These are phyloP conservation scores for Sycophila sp. DNA, from an alignment of 1,140 invertebrate genomes.

Conservation along the genomic window DNA sequence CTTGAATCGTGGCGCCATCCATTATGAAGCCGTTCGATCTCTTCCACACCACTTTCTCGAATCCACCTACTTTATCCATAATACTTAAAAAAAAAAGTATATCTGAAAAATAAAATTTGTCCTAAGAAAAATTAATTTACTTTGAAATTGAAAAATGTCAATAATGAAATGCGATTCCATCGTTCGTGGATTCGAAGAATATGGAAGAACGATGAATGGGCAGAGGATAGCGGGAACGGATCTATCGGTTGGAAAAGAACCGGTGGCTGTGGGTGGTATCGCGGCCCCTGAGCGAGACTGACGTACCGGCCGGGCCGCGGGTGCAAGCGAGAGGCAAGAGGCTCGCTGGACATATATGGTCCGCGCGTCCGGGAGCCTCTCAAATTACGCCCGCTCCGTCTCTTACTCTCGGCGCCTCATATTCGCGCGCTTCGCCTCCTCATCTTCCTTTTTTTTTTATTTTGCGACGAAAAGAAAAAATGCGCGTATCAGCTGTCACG, in stretches of 20 bases:
- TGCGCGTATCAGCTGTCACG: no score
- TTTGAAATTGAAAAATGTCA: no score
- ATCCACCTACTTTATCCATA: background rate
- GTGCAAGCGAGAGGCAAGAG: slow-evolving; percentile 50
- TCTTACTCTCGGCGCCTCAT: slow-evolving; percentile 4
- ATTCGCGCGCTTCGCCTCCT: background rate
- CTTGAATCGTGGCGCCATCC: slow-evolving; percentile 32
- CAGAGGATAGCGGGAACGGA: no score
- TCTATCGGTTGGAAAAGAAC: background rate
- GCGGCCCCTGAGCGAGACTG: slow-evolving; percentile 18
- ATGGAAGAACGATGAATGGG: no score
- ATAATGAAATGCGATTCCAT: no score
- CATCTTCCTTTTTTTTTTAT: no score
- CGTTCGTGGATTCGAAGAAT: no score
- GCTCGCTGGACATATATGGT: slow-evolving; percentile 66
- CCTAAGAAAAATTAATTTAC: no score
- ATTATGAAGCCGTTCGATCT: background rate
- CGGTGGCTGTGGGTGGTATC: background rate
- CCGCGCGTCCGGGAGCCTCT: slow-evolving; percentile 60
- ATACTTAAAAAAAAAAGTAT: no score
- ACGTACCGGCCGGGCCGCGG: background rate
- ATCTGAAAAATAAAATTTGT: no score
- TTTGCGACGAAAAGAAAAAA: no score
- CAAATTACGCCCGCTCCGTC: slow-evolving; percentile 56
- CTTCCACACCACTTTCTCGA: background rate